These are phyloP conservation scores for Ursus arctos DNA, from an alignment of 2,113 vertebrate genomes.

Conservation along the genomic window DNA sequence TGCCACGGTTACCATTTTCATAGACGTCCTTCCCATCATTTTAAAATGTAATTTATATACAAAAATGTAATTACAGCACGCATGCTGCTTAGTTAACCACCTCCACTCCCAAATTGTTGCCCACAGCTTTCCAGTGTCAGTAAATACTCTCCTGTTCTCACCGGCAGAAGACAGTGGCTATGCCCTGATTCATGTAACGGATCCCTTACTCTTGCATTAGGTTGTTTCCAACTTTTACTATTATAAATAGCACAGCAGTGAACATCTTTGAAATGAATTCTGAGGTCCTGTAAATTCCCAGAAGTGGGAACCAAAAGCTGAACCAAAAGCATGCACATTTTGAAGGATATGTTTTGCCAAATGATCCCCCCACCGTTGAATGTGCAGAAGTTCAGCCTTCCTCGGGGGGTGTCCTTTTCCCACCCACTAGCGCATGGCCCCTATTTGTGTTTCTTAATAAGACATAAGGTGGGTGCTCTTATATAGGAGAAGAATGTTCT, in stretches of 20 bases:
- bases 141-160: neutral
- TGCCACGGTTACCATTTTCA: neutral
- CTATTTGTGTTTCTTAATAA: constrained; percentile 29
- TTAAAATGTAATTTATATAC: neutral
- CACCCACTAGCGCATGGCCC: neutral
- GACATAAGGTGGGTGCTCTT: neutral
- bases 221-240: neutral
- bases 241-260: neutral
- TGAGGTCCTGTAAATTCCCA: neutral
- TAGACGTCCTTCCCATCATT: neutral
- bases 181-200: neutral
- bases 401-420: neutral
- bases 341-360: neutral
- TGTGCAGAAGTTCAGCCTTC: neutral
- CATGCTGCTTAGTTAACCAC: neutral
- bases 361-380: neutral
- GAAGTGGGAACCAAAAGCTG: neutral
- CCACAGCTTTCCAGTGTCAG: neutral
- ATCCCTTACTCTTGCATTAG: neutral
- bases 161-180: neutral
- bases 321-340: neutral
- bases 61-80: neutral
- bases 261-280: neutral
- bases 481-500: neutral
- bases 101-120: neutral